Base-by-base conservation (phyloP, 2,888 invertebrate genomes). In the Microctonus hyperodae region DNA sequence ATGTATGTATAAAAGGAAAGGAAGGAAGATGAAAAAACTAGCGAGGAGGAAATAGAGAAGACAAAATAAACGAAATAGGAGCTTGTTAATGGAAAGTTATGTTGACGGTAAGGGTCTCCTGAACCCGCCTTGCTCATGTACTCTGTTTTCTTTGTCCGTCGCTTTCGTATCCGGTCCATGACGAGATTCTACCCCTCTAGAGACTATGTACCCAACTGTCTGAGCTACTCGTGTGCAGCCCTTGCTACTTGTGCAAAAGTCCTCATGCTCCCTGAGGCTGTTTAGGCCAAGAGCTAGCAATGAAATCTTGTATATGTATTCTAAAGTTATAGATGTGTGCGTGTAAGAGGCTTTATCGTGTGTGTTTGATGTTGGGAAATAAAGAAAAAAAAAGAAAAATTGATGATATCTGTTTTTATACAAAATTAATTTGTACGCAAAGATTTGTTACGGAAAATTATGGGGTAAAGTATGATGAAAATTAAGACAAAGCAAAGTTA, bases 111-210 rank as follows among this genome's bases (percentile, higher is more conserved):
- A 77, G 75, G 75, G 75, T 76, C 74, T 74, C 65, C 68, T 64
- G 73, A 81, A 77, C 74, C 80, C 81, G 80, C 81, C 81, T 78
- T 78, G 76, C 75, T 69, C 81, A 75, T 81, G 81, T 81, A 79
- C 73, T 68, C 74, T n/a, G 75, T 71, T 74, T 73, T 73, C 63
- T 65, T 64, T 23, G 68, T 69, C 72, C 44, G 57, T 50, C 61
- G 64, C 48, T 48, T 51, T 53, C 62, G 67, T 62, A 67, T 63
- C 67, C 58, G 58, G 31, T 63, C 67, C 56, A 51, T 63, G 67
- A 67, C 67, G 67, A 67, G 62, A 67, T 67, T 67, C 62, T 51
- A 67, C 58, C 62, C 62, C 48, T 51, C 56, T 44, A 23, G 37
- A 48, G 61, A 7, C 16, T 61, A 48, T 37, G 10, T 51, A 25